Conservation (phyloP, 92 coral and sea anemone species). For the Phenganax marumi region DNA sequence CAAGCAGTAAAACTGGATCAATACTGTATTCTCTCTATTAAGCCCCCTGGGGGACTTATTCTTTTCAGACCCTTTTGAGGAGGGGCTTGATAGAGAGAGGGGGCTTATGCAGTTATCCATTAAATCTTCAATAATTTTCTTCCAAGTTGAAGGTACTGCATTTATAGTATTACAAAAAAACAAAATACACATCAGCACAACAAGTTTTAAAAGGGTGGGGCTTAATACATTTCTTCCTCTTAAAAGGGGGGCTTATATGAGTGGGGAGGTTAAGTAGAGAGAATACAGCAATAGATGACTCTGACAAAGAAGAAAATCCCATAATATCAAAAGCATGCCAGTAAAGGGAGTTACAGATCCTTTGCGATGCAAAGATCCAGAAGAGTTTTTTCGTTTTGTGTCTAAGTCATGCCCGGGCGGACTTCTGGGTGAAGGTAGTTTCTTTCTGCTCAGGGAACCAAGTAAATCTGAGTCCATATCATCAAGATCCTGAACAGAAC, state of each 20-base stretch:
- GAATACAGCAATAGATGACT: background rate
- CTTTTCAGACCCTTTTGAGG: no score
- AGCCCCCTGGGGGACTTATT: no score
- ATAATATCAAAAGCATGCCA: background rate
- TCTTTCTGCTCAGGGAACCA: slow-evolving; percentile 57
- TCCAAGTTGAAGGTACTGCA: no score
- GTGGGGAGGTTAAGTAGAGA: background rate
- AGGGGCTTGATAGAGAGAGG: no score
- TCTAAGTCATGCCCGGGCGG: slow-evolving; percentile 32
- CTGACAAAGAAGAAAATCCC: background rate
- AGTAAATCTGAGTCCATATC: slow-evolving; percentile 93
- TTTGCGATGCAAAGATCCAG: slow-evolving; percentile 37
- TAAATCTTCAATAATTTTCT: no score
- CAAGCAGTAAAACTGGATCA: no score
- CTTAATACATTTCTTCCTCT: no score
- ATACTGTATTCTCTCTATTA: no score
- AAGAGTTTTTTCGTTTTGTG: slow-evolving; percentile 30
- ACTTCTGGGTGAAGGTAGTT: slow-evolving; percentile 16
- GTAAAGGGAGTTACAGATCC: slow-evolving; percentile 44
- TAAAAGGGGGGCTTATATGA: background rate
- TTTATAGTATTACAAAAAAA: no score
- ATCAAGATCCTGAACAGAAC: slow-evolving; percentile 70
- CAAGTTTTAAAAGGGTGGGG: no score
- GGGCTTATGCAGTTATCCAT: no score
- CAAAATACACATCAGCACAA: no score